Percentiles rank a stretch among this genome's conserved stretches.
Conservation (phyloP, 2,797 vertebrate species). For the Todus mexicanus region DNA sequence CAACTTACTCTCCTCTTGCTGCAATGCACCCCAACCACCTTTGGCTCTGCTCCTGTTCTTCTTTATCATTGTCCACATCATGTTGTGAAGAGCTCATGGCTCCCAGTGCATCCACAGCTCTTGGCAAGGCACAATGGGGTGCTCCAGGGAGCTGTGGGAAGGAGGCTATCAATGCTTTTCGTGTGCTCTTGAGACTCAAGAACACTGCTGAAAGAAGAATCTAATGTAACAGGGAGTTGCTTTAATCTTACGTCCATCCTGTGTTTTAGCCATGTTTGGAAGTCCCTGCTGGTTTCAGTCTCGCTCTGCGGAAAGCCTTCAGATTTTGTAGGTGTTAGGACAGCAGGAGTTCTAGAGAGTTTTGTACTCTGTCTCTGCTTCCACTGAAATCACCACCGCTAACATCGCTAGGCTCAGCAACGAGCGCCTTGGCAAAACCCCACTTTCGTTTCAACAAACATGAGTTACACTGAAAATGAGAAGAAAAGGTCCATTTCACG, state of each 20-base stretch:
- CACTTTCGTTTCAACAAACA: neutral
- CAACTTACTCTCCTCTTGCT: neutral
- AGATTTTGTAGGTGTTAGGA: neutral
- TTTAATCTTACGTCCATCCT: neutral
- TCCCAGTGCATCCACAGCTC: neutral
- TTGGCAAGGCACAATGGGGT: neutral
- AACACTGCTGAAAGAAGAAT: neutral
- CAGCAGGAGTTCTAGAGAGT: neutral
- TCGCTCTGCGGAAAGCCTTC: neutral
- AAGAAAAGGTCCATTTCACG: neutral
- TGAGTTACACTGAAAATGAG: neutral
- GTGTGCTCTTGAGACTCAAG: neutral
- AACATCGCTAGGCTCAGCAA: accelerated
- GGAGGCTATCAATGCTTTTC: neutral
- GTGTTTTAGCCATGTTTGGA: neutral
- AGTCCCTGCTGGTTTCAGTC: neutral
- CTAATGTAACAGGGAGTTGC: neutral
- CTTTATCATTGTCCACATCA: neutral
- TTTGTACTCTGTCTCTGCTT: neutral
- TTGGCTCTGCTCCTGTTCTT: neutral
- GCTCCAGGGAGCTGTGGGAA: neutral
- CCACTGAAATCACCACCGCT: neutral
- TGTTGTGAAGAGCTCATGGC: accelerated
- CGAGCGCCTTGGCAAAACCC: neutral
- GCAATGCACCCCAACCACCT: neutral